phyloP scores from a whole-genome alignment of 2,113 vertebrate genomes.

The Xiphias gladius region DNA sequence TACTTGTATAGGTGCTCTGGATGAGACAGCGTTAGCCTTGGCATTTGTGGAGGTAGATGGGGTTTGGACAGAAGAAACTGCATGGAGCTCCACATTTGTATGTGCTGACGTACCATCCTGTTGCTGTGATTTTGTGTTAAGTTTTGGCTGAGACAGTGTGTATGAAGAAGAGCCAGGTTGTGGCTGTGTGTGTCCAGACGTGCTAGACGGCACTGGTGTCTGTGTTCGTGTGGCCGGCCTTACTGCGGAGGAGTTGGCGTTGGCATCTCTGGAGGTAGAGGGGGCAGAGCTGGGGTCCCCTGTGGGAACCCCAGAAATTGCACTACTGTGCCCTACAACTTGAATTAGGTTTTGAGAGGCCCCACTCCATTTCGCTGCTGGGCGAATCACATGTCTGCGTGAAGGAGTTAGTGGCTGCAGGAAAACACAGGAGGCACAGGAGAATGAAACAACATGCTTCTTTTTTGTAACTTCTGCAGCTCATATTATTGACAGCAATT shows the following conservation, averaged over 20 bases:
- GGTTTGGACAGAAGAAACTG: slow-evolving; percentile 44
- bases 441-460: not conserved
- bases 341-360: slow-evolving; percentile 34
- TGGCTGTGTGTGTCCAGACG: slow-evolving; percentile 35
- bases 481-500: not conserved
- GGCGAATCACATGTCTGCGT: slow-evolving; percentile 76
- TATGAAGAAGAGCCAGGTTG: slow-evolving; percentile 46
- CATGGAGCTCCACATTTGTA: slow-evolving; percentile 33
- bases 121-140: slow-evolving; percentile 22
- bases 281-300: slow-evolving; percentile 35
- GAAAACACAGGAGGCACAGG: slow-evolving; percentile 1
- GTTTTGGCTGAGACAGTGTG: slow-evolving; percentile 56
- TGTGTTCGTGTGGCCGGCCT: slow-evolving; percentile 49
- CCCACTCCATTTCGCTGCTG: slow-evolving; percentile 71
- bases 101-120: slow-evolving; percentile 38
- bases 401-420: slow-evolving; percentile 65
- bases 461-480: not conserved
- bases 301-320: slow-evolving; percentile 7
- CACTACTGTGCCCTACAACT: slow-evolving; percentile 40
- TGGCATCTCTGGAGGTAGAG: slow-evolving; percentile 75
- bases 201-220: slow-evolving; percentile 13
- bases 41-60: slow-evolving; percentile 69
- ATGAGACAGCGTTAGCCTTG: slow-evolving; percentile 33
- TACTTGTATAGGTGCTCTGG: slow-evolving; percentile 7
- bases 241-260: slow-evolving; percentile 21